Conservation (phyloP, 2,888 invertebrate genomes). For the Axea sp. region DNA sequence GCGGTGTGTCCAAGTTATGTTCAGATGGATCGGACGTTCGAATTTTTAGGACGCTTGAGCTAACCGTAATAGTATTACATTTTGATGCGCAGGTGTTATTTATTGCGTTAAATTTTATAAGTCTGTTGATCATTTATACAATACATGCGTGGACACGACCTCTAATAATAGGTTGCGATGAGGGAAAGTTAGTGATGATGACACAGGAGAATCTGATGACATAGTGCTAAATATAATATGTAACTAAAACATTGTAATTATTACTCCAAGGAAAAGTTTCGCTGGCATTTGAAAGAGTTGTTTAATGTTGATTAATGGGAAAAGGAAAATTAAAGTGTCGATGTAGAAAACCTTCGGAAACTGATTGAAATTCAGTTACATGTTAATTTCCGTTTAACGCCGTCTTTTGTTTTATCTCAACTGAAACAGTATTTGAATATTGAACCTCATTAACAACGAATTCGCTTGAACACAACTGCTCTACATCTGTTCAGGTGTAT, state of each 20-base stretch:
- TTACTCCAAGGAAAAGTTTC: slow-evolving; percentile 2
- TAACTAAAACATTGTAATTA: slow-evolving; percentile 14
- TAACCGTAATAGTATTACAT: slow-evolving; percentile 28
- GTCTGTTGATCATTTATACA: slow-evolving; percentile 9
- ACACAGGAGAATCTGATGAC: slow-evolving; percentile 32
- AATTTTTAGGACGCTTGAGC: slow-evolving; percentile 21
- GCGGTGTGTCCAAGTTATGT: slow-evolving; percentile 21
- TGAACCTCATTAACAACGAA: no score
- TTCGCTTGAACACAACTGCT: no score
- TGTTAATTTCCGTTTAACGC: no score
- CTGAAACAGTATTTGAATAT: no score
- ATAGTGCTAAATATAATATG: slow-evolving; percentile 20
- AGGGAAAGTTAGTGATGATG: slow-evolving; percentile 26
- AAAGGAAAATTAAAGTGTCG: no score
- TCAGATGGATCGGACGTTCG: slow-evolving; percentile 13
- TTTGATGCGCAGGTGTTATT: slow-evolving; percentile 27
- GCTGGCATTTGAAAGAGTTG: background rate
- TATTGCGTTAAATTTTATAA: slow-evolving; percentile 32
- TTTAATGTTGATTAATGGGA: no score
- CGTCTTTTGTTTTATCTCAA: no score
- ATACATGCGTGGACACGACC: background rate
- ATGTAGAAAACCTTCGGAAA: no score
- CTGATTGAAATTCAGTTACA: no score
- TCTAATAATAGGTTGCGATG: slow-evolving; percentile 30
- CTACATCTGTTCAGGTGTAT: no score